These are phyloP conservation scores for Clarias pachynema DNA, from an alignment of 2,797 vertebrate genomes.

Conservation along the genomic window DNA sequence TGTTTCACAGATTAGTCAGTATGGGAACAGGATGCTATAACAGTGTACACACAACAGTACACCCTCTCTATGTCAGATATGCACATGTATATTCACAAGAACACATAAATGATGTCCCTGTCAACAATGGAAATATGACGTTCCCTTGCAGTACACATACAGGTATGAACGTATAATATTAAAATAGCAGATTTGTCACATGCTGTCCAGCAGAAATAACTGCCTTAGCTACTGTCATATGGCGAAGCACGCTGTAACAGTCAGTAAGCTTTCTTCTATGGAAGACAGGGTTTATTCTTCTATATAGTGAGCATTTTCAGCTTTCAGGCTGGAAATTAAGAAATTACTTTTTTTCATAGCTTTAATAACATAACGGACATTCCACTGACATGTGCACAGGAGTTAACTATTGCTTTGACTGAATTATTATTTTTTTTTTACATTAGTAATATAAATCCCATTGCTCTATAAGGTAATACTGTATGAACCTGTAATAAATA, in stretches of 20 bases:
- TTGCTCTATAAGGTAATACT: no score
- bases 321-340: not conserved
- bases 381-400: not conserved
- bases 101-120: not conserved
- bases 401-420: not conserved
- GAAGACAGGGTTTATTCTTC: not conserved
- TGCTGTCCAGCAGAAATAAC: not conserved
- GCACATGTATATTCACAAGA: not conserved
- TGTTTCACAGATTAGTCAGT: not conserved
- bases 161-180: not conserved
- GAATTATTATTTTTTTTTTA: not conserved
- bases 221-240: not conserved
- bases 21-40: constrained; percentile 1
- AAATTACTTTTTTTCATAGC: not conserved
- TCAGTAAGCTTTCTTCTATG: not conserved
- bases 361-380: constrained; percentile 1
- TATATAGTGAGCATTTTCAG: not conserved
- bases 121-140: not conserved
- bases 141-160: not conserved
- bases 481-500: not conserved
- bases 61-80: not conserved
- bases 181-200: not conserved
- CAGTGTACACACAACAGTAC: constrained; percentile 5
- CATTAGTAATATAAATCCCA: not conserved
- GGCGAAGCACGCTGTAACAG: not conserved